Conservation (phyloP, 2,888 invertebrate genomes). For the Agrotis ipsilon region DNA sequence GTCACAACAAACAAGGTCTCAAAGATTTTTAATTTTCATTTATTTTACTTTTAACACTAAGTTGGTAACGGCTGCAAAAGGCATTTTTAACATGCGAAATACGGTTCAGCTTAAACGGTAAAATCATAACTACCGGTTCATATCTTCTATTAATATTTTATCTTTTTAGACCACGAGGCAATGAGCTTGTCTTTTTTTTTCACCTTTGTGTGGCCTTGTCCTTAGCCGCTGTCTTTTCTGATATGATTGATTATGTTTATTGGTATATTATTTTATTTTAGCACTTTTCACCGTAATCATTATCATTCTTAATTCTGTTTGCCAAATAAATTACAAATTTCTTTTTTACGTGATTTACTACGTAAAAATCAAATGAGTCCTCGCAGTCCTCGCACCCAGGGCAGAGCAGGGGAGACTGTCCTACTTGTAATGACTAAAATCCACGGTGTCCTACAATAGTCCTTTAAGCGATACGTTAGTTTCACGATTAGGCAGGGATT, state of each 20-base stretch:
- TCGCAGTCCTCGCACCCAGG: neutral
- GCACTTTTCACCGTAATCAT: neutral
- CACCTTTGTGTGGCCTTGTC: neutral
- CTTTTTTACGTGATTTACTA: too few relatives aligned
- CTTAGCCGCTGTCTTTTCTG: neutral
- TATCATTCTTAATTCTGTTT: neutral
- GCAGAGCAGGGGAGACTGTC: too few relatives aligned
- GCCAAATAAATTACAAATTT: too few relatives aligned
- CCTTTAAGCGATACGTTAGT: too few relatives aligned
- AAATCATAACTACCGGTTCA: too few relatives aligned
- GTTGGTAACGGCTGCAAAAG: neutral
- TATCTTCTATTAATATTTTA: neutral
- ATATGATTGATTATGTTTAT: neutral
- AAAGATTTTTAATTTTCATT: neutral
- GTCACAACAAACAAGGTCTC: slow-evolving; percentile 23
- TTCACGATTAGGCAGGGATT: too few relatives aligned
- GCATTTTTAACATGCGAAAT: neutral
- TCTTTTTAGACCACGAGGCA: slow-evolving; percentile 2
- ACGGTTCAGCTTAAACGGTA: neutral
- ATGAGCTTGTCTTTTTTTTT: slow-evolving; percentile 8
- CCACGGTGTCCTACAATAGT: too few relatives aligned
- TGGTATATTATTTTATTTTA: neutral
- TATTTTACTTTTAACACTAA: neutral
- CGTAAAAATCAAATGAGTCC: too few relatives aligned
- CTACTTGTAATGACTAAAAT: too few relatives aligned